A percentile compares a stretch with the other conserved stretches of the same genome.
These are phyloP conservation scores for Mustela nigripes DNA, from an alignment of 2,113 vertebrate species.

Conservation along the genomic window DNA sequence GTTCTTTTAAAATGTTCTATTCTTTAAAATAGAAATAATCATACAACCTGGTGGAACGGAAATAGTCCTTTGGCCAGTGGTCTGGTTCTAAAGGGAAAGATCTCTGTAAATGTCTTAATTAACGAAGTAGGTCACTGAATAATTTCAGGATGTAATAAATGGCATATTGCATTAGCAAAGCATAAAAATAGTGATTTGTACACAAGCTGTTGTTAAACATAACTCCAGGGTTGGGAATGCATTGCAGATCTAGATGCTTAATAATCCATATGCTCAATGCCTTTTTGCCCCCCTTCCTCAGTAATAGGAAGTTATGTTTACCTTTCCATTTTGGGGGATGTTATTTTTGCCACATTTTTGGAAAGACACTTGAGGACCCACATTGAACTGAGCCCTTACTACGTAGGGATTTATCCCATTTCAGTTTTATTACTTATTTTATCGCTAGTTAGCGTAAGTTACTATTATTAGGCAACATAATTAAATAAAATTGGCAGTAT, in stretches of 20 bases:
- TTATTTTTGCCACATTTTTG: slow-evolving; percentile 67
- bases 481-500: slow-evolving; percentile 52
- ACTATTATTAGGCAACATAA: background rate
- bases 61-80: background rate
- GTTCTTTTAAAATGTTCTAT: background rate
- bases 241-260: background rate
- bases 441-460: slow-evolving; percentile 14
- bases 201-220: slow-evolving; percentile 44
- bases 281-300: background rate
- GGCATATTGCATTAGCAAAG: background rate
- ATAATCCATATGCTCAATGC: background rate
- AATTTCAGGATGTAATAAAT: slow-evolving; percentile 63
- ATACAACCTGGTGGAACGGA: background rate
- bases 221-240: background rate
- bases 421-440: background rate
- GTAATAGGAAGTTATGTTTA: background rate
- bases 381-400: background rate
- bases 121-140: slow-evolving; percentile 69
- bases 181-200: slow-evolving; percentile 54
- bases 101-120: slow-evolving; percentile 41
- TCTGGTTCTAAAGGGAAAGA: background rate
- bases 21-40: slow-evolving; percentile 6
- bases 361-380: background rate
- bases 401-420: slow-evolving; percentile 19
- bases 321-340: background rate